Evolutionary conservation across 2,797 vertebrate genomes (phyloP).

Genomic region (Synaphobranchus kaupii): DNA sequence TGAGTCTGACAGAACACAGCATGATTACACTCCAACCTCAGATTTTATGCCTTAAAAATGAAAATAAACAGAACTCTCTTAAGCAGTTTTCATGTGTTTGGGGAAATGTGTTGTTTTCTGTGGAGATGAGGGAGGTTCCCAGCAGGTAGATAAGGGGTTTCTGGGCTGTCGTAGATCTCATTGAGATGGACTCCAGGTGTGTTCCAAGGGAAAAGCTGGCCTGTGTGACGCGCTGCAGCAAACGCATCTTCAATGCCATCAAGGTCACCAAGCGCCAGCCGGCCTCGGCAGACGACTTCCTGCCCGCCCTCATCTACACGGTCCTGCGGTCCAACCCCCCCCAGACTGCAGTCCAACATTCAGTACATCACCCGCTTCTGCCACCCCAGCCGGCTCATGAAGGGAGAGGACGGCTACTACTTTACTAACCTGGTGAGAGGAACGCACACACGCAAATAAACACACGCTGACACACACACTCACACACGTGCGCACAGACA

Average conservation of each 20-base stretch:
- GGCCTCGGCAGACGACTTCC: conserved; percentile 93
- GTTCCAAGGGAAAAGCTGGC: conserved; percentile 90
- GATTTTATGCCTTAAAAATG: too few species aligned
- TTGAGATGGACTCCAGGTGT: conserved; percentile 94
- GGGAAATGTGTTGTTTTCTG: too few species aligned
- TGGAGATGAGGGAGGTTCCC: too few species aligned
- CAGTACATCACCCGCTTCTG: conserved; percentile 98
- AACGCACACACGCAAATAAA: conserved; percentile 11
- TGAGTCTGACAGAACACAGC: conserved; percentile 56
- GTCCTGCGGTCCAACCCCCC: conserved; percentile 92
- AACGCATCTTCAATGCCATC: conserved; percentile 94
- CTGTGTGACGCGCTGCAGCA: conserved; percentile 94
- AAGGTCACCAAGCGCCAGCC: conserved; percentile 89
- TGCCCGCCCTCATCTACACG: conserved; percentile 94
- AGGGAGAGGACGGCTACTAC: conserved; percentile 95
- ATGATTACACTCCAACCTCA: neutral
- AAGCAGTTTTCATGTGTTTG: neutral
- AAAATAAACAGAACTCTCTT: too few species aligned
- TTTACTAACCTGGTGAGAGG: conserved; percentile 90
- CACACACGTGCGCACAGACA: neutral
- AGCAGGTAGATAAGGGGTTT: neutral
- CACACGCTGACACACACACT: neutral
- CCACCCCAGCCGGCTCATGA: conserved; percentile 93
- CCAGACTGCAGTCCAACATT: conserved; percentile 94
- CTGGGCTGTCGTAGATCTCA: conserved; percentile 77